Conservation (phyloP, 2,888 invertebrate species). For the Antheraea assamensis region DNA sequence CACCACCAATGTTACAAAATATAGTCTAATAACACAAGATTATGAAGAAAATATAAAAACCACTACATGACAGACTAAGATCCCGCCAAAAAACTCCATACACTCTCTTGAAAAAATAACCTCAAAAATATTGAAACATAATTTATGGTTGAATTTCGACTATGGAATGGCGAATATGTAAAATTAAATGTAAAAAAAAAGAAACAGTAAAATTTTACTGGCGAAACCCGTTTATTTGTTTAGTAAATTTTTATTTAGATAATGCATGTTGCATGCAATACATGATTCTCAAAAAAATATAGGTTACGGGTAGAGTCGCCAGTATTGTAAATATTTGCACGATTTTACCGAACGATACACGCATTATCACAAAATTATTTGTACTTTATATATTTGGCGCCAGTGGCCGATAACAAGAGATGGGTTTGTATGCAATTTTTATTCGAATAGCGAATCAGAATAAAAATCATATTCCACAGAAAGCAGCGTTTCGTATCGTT, state of each 20-base stretch:
- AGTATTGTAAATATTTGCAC: not conserved
- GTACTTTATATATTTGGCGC: not conserved
- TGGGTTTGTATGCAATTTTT: not conserved
- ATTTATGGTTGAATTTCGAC: no score
- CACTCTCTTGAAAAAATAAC: no score
- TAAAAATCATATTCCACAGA: not conserved
- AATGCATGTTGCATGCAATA: not conserved
- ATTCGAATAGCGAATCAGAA: not conserved
- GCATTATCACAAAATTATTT: conserved; percentile 1
- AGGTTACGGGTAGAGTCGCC: not conserved
- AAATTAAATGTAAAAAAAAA: no score
- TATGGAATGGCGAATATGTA: no score
- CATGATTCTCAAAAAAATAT: not conserved
- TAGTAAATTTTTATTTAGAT: not conserved
- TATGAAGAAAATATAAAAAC: no score
- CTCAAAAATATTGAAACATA: no score
- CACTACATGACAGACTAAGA: no score
- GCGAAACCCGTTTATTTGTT: not conserved
- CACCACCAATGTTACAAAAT: no score
- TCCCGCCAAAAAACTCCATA: no score
- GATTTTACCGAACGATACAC: not conserved
- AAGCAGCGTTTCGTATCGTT: not conserved
- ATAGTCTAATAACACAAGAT: no score
- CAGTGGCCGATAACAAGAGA: not conserved
- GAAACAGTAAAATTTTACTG: no score